Evolutionary conservation across 2,113 vertebrate species (phyloP).

Genomic region (Cephalophus harveyi): DNA sequence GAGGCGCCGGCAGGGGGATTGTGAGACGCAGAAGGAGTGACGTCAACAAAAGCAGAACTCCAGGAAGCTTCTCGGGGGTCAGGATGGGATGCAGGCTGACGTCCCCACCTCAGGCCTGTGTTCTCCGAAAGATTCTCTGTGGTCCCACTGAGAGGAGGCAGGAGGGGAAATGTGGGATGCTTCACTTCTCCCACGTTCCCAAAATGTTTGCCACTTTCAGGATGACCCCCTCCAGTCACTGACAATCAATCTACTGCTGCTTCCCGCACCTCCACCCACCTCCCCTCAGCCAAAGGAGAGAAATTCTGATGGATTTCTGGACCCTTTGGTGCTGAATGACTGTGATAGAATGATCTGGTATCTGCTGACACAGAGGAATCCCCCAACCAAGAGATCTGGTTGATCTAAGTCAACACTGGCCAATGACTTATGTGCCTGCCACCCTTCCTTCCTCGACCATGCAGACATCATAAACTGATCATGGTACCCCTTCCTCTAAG

Average conservation of each 20-base stretch:
- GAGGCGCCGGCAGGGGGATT: rapidly evolving
- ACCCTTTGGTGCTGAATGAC: neutral
- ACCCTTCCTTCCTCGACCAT: rapidly evolving
- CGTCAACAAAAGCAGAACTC: neutral
- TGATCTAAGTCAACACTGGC: neutral
- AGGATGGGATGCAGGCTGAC: neutral
- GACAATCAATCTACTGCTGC: rapidly evolving
- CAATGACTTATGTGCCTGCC: rapidly evolving
- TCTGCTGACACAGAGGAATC: neutral
- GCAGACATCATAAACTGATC: no score
- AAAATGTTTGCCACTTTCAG: neutral
- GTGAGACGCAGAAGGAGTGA: neutral
- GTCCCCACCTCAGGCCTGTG: rapidly evolving
- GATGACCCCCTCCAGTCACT: neutral
- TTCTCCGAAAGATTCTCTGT: neutral
- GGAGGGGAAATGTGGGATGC: neutral
- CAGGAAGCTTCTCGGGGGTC: neutral
- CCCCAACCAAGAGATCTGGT: neutral
- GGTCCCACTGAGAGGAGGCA: neutral
- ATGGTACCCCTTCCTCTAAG: rapidly evolving
- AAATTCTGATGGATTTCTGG: neutral
- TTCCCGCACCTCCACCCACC: rapidly evolving
- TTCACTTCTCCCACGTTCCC: neutral
- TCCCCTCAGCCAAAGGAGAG: neutral
- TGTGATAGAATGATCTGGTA: no score